These are phyloP conservation scores for Volucella zonaria DNA, from an alignment of 2,888 invertebrate genomes.

Conservation along the genomic window DNA sequence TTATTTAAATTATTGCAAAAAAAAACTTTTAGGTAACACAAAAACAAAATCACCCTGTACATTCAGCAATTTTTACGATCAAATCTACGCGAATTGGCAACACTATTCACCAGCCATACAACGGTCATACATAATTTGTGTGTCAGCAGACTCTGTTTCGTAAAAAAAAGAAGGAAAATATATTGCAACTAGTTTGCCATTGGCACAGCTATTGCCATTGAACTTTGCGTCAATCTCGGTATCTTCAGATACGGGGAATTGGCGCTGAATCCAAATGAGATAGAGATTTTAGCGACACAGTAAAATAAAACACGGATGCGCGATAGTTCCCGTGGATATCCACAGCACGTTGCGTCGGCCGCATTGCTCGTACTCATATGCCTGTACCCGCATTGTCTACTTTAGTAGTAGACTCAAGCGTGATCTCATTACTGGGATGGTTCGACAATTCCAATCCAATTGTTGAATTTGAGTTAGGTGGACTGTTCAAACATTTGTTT, in stretches of 20 bases:
- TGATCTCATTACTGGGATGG: constrained; percentile 68
- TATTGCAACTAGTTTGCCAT: constrained; percentile 47
- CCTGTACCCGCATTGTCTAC: background rate
- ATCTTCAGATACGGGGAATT: constrained; percentile 5
- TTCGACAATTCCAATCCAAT: constrained; percentile 54
- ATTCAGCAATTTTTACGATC: too few relatives aligned
- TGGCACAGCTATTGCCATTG: constrained; percentile 33
- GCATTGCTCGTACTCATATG: too few relatives aligned
- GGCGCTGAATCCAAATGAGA: constrained; percentile 63
- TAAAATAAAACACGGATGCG: constrained; percentile 11
- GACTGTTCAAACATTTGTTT: constrained; percentile 54
- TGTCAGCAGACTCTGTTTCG: constrained; percentile 38
- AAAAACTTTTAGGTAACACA: too few relatives aligned
- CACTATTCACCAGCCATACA: too few relatives aligned
- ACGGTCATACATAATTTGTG: constrained; percentile 30
- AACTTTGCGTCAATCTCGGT: constrained; percentile 57
- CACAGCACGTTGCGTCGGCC: background rate
- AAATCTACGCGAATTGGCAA: too few relatives aligned
- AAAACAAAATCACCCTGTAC: too few relatives aligned
- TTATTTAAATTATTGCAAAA: too few relatives aligned
- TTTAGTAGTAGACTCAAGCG: constrained; percentile 41
- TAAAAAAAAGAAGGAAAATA: constrained; percentile 33
- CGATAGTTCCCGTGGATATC: background rate
- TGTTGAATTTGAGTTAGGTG: constrained; percentile 15
- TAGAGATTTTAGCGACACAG: constrained; percentile 34